Base-by-base conservation (phyloP, 2,888 invertebrate species). In the Drepana falcataria region DNA sequence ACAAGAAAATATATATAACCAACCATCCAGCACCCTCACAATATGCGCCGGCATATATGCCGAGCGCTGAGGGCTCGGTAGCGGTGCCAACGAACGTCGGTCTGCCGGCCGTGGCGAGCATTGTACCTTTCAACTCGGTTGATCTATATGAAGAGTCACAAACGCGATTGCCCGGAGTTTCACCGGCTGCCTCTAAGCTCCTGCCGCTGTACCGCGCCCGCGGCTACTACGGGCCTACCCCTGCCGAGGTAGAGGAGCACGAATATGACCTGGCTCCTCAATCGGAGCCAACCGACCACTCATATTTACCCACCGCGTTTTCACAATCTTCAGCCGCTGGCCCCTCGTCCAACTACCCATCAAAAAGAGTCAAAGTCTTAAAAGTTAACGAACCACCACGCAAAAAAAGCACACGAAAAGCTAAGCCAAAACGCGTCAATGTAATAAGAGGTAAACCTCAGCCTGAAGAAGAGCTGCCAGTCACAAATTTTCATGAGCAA, bases 1-100 rank as follows among this genome's bases (percentile, higher is more conserved):
- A 91, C 64, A 91, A 91, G 81, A 91, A 91, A 74, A 85, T 91
- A 66, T 91, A 91, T 65, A 91, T 91, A 60, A 91, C 91, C 60
- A 88, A 91, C 70, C 88, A 91, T 70, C 84, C 88, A 59, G 87
- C 90, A 55, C 65, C 83, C 61, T 83, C 91, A 35, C 88, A 89
- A 62, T 91, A 91, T 74, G 89, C 90, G 53, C 91, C 91, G 59
- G 87, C 88, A 35, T 91, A 76, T 66, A 73, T 88, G 77, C 86
- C 89, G 56, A 86, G 80, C 65, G 84, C 84, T 55, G 89, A 88
- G 64, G 84, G 86, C 47, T 74, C 87, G 62, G 81, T 88, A 68
- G 83, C 85, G 60, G 76, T 88, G 54, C 79, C 87, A 35, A 77
- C 83, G 37, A 85, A 78, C 60, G 69, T 87, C 52, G 83, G 77